phyloP scores from a whole-genome alignment of 1,140 invertebrate genomes.

The Lepidurus couesii region DNA sequence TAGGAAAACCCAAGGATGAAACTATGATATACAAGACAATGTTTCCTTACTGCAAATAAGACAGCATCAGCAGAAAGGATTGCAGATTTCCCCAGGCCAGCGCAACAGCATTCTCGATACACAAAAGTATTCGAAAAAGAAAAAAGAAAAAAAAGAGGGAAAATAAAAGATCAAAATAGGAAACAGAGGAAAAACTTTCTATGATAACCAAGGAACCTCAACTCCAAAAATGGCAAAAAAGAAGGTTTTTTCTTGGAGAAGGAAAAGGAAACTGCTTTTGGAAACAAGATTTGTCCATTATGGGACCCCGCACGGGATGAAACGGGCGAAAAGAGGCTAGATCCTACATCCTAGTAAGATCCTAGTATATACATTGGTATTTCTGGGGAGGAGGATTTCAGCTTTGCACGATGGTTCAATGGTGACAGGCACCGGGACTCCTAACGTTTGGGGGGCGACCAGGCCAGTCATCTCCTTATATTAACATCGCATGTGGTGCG shows the following conservation, averaged over 20 bases:
- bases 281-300: constrained; percentile 22
- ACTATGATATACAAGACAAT: constrained; percentile 10
- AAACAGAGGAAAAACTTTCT: background rate
- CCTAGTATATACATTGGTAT: background rate
- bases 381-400: no score
- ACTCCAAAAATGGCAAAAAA: background rate
- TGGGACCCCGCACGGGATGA: background rate
- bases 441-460: no score
- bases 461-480: no score
- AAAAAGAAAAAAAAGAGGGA: background rate
- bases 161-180: background rate
- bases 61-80: background rate
- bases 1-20: background rate
- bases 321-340: background rate
- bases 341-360: background rate
- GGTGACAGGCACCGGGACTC: no score
- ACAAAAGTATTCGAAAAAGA: no score
- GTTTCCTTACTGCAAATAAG: constrained; percentile 22
- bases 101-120: background rate
- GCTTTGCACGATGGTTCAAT: no score
- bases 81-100: background rate
- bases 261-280: background rate
- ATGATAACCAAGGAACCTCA: background rate
- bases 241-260: background rate
- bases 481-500: background rate